Evolutionary conservation across 1,140 invertebrate genomes (phyloP).

Genomic region (Achroia grisella): DNA sequence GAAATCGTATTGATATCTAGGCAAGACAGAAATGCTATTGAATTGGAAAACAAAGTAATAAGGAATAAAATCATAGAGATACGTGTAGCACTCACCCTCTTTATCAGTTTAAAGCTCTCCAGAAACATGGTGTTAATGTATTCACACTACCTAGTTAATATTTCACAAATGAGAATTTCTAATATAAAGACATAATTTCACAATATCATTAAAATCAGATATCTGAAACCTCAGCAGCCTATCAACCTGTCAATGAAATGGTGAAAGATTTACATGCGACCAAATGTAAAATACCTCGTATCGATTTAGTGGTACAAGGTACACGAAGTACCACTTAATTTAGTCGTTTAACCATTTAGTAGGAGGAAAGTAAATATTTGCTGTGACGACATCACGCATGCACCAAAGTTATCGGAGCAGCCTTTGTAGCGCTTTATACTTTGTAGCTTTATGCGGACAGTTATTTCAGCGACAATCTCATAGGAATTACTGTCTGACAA

Average conservation of each 20-base stretch:
- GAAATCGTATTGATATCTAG: too few relatives aligned
- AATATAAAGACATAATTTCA: neutral
- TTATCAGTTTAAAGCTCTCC: slow-evolving; percentile 12
- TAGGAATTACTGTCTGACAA: too few relatives aligned
- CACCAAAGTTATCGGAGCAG: slow-evolving; percentile 5
- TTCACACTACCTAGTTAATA: too few relatives aligned
- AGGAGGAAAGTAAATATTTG: slow-evolving; percentile 41
- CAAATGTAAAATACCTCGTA: slow-evolving; percentile 12
- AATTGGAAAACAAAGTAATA: too few relatives aligned
- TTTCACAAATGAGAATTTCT: too few relatives aligned
- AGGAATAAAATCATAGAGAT: too few relatives aligned
- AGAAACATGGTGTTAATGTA: slow-evolving; percentile 12
- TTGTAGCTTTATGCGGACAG: neutral
- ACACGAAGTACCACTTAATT: slow-evolving; percentile 13
- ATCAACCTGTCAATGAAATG: slow-evolving; percentile 28
- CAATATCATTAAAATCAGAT: slow-evolving; percentile 17
- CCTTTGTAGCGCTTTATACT: slow-evolving; percentile 12
- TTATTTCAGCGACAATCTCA: neutral
- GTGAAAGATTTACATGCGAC: slow-evolving; percentile 21
- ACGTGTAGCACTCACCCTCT: slow-evolving; percentile 30
- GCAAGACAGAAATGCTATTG: too few relatives aligned
- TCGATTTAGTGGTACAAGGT: neutral
- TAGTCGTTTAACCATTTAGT: slow-evolving; percentile 29
- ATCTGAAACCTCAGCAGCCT: slow-evolving; percentile 12
- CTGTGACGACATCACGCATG: slow-evolving; percentile 21